Evolutionary conservation across 2,888 invertebrate species (phyloP).

Genomic region (Branchipolynoe longqiensis): DNA sequence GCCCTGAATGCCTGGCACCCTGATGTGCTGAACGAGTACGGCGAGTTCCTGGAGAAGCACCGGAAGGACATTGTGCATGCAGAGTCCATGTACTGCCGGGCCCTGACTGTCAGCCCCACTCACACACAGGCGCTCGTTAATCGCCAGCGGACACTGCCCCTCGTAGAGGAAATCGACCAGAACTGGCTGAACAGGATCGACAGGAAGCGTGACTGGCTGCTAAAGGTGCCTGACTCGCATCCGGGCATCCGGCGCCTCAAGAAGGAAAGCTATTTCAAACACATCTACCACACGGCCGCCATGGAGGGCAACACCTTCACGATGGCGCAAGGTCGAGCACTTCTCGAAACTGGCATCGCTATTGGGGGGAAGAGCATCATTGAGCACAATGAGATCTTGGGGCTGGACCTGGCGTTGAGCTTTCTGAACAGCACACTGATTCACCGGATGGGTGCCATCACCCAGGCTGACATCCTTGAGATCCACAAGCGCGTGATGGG

Average conservation of each 20-base stretch:
- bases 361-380: constrained; percentile 94
- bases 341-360: constrained; percentile 92
- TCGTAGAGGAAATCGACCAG: constrained; percentile 93
- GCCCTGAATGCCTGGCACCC: constrained; percentile 95
- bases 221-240: constrained; percentile 90
- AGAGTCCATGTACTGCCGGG: constrained; percentile 92
- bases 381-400: constrained; percentile 97
- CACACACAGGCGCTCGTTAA: constrained; percentile 86
- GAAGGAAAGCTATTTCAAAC: constrained; percentile 95
- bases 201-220: constrained; percentile 90
- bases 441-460: constrained; percentile 88
- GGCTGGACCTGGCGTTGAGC: constrained; percentile 95
- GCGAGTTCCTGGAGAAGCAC: constrained; percentile 94
- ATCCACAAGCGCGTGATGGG: constrained; percentile 96
- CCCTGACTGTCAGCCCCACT: constrained; percentile 91
- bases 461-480: constrained; percentile 92
- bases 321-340: constrained; percentile 92
- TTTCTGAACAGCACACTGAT: constrained; percentile 88
- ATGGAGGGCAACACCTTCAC: constrained; percentile 99
- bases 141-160: constrained; percentile 91
- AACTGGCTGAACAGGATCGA: constrained; percentile 90
- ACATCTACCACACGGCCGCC: constrained; percentile 97
- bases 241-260: constrained; percentile 92
- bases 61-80: constrained; percentile 93
- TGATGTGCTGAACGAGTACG: constrained; percentile 94